These are phyloP conservation scores for Morinoia aosen DNA, from an alignment of 2,888 invertebrate genomes.

Conservation along the genomic window DNA sequence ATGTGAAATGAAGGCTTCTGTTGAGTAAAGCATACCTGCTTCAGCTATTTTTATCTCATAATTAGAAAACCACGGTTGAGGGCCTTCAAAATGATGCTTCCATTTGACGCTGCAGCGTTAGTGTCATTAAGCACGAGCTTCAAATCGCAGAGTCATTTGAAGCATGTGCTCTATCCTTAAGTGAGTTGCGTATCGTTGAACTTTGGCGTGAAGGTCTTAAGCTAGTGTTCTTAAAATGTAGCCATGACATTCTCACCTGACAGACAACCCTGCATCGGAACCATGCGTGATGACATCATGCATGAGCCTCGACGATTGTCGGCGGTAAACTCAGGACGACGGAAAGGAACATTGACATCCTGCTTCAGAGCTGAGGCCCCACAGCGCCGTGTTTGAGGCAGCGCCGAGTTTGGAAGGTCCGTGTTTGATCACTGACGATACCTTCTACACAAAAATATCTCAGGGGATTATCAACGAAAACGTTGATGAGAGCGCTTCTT, in stretches of 20 bases:
- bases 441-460: constrained; percentile 2
- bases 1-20: background rate
- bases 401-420: background rate
- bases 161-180: too few relatives aligned
- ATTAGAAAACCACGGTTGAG: background rate
- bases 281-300: constrained; percentile 5
- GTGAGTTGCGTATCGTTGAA: background rate
- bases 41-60: background rate
- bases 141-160: too few relatives aligned
- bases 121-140: too few relatives aligned
- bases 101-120: too few relatives aligned
- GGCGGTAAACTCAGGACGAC: background rate
- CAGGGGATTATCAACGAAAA: background rate
- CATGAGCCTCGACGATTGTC: background rate
- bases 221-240: background rate
- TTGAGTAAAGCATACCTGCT: background rate
- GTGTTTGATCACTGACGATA: constrained; percentile 27
- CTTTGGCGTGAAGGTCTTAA: background rate
- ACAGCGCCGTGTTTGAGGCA: background rate
- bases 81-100: background rate
- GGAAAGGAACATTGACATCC: constrained; percentile 34
- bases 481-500: background rate
- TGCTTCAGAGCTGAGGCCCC: background rate
- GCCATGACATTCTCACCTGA: background rate
- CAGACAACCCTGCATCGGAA: background rate